These are phyloP conservation scores for Cephonodes hylas DNA, from an alignment of 2,888 invertebrate species.

Conservation along the genomic window DNA sequence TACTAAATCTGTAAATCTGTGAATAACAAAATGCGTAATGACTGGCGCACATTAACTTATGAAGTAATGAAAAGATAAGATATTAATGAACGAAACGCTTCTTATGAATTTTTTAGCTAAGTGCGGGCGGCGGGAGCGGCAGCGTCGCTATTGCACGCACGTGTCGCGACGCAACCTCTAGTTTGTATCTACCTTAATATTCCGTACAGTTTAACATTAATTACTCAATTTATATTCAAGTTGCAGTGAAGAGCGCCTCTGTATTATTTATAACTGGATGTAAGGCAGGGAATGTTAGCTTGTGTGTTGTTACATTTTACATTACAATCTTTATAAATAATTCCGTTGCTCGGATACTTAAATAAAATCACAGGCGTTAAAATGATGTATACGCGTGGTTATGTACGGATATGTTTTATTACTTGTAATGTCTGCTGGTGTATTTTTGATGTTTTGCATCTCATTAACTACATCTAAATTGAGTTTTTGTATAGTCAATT, in stretches of 20 bases:
- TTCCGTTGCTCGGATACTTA: not conserved
- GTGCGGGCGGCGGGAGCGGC: not conserved
- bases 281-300: constrained; percentile 7
- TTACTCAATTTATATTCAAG: constrained; percentile 75
- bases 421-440: constrained; percentile 2
- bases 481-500: not conserved
- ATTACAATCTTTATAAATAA: constrained; percentile 10
- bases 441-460: constrained; percentile 5
- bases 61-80: not conserved
- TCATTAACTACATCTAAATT: not conserved
- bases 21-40: not conserved
- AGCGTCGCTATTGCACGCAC: not conserved
- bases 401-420: constrained; percentile 9
- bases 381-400: constrained; percentile 4
- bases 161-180: constrained; percentile 25
- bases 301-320: constrained; percentile 10
- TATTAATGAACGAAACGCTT: not conserved
- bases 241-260: constrained; percentile 68
- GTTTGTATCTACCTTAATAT: constrained; percentile 54
- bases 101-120: constrained; percentile 5
- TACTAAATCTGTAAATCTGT: not conserved
- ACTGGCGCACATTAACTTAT: not conserved
- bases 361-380: constrained; percentile 8
- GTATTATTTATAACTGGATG: constrained; percentile 59
- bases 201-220: constrained; percentile 67